These are phyloP conservation scores for Thyatira batis DNA, from an alignment of 2,888 invertebrate genomes.

Conservation along the genomic window DNA sequence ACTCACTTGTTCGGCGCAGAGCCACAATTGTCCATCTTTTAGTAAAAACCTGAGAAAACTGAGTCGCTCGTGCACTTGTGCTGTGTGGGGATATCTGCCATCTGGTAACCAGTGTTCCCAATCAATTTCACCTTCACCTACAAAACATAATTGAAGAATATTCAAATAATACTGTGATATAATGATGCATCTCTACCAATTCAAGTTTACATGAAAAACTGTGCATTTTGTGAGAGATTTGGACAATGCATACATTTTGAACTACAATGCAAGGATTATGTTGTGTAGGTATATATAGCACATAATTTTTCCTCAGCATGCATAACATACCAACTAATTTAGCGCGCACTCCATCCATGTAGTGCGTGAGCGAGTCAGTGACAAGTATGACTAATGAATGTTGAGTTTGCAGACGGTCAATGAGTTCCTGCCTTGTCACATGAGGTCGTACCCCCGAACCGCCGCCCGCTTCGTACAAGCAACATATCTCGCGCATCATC, in stretches of 20 bases:
- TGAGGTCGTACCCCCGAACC: conserved; percentile 69
- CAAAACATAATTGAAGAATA: too few species aligned
- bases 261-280: too few species aligned
- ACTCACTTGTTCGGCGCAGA: conserved; percentile 93
- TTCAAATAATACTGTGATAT: too few species aligned
- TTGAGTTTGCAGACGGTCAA: conserved; percentile 94
- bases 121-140: conserved; percentile 89
- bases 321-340: conserved; percentile 57
- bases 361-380: conserved; percentile 94
- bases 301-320: too few species aligned
- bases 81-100: conserved; percentile 94
- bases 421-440: conserved; percentile 87
- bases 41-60: conserved; percentile 95
- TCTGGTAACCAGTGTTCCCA: conserved; percentile 91
- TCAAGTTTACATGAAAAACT: too few species aligned
- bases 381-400: conserved; percentile 97
- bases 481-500: conserved; percentile 97
- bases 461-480: conserved; percentile 93
- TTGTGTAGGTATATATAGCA: too few species aligned
- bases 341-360: conserved; percentile 93
- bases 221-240: too few species aligned
- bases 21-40: conserved; percentile 97
- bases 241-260: too few species aligned
- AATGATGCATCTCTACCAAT: too few species aligned
- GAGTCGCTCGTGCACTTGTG: conserved; percentile 96